A percentile compares a stretch with the other conserved stretches of the same genome.
These are phyloP conservation scores for Notoglanidium macrostoma DNA, from an alignment of 2,797 vertebrate species.

Conservation along the genomic window DNA sequence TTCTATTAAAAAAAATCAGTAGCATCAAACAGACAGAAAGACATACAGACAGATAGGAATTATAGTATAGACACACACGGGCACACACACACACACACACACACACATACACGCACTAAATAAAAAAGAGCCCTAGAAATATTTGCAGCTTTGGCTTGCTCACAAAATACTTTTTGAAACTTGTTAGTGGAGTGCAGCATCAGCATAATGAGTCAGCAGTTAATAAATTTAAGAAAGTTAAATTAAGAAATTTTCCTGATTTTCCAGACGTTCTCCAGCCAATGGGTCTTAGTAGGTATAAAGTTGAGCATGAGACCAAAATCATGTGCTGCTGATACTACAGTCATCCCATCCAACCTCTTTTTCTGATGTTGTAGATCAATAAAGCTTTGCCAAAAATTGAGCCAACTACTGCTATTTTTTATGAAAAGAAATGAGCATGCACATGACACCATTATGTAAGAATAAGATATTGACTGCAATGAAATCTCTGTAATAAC, in stretches of 20 bases:
- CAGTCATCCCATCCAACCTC: too few species aligned
- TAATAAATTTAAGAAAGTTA: too few species aligned
- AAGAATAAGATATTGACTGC: not conserved
- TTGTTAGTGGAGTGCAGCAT: slow-evolving; percentile 1
- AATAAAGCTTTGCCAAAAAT: not conserved
- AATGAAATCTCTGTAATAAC: not conserved
- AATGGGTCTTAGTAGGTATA: not conserved
- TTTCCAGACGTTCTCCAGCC: not conserved
- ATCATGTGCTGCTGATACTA: not conserved
- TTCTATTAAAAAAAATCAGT: not conserved
- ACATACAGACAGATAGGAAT: not conserved
- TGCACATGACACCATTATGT: not conserved
- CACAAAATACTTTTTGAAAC: slow-evolving; percentile 14
- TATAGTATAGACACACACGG: not conserved
- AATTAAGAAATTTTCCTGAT: not conserved
- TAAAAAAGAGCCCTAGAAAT: not conserved
- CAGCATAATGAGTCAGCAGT: slow-evolving; percentile 3
- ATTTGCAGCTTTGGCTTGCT: not conserved
- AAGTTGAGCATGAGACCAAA: not conserved
- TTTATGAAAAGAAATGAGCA: not conserved
- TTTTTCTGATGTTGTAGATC: not conserved
- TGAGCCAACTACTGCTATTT: not conserved
- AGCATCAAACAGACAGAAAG: not conserved
- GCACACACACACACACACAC: not conserved
- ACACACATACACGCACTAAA: not conserved